Conservation (phyloP, 2,113 vertebrate genomes). For the Microtus richardsoni region DNA sequence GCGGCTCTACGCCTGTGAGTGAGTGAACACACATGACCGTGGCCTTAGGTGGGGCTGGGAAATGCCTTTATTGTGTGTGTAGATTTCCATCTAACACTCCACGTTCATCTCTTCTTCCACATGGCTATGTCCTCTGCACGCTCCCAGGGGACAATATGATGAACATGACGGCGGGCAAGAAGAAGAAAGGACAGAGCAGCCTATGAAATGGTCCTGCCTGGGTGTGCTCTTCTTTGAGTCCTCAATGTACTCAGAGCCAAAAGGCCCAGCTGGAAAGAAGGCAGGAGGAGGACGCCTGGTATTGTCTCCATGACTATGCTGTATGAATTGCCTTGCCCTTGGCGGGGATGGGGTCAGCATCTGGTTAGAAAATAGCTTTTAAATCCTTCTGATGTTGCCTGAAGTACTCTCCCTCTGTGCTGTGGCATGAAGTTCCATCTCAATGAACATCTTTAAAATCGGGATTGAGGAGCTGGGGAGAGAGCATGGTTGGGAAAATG, state of each 20-base stretch:
- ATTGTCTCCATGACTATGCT: not conserved
- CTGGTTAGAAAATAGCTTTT: not conserved
- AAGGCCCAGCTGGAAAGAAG: not conserved
- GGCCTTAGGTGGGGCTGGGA: conserved; percentile 49
- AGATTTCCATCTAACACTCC: conserved; percentile 46
- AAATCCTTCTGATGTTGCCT: not conserved
- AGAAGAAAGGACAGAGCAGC: not conserved
- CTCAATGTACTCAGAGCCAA: no score
- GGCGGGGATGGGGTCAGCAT: no score
- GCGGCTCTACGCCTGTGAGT: not conserved
- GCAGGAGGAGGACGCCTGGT: not conserved
- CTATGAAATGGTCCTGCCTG: no score
- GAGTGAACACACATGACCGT: conserved; percentile 15
- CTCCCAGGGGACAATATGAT: conserved; percentile 47
- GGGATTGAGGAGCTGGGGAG: not conserved
- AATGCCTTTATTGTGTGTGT: conserved; percentile 50
- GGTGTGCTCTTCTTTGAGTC: no score
- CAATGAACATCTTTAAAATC: not conserved
- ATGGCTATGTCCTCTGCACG: not conserved
- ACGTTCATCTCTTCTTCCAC: conserved; percentile 4
- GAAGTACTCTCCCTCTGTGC: not conserved
- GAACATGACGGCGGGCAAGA: not conserved
- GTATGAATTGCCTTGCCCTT: not conserved
- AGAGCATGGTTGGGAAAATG: not conserved
- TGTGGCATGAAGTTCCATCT: not conserved